These are phyloP conservation scores for Laterallus jamaicensis DNA, from an alignment of 2,113 vertebrate species.

Conservation along the genomic window DNA sequence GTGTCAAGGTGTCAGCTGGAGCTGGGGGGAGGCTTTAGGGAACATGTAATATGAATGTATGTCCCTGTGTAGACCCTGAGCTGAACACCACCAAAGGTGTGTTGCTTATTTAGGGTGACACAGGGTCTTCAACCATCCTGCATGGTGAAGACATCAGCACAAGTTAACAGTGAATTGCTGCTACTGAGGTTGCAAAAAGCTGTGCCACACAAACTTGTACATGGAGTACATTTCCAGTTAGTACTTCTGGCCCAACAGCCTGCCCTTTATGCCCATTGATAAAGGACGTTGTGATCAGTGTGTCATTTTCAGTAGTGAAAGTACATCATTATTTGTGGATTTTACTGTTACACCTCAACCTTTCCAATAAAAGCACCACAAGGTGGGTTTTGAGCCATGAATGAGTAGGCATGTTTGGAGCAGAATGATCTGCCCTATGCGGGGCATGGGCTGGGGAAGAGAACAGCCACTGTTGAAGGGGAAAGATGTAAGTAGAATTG, in stretches of 20 bases:
- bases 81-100: background rate
- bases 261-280: background rate
- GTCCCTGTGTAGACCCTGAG: background rate
- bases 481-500: background rate
- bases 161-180: background rate
- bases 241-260: background rate
- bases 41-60: background rate
- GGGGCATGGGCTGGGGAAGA: background rate
- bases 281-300: background rate
- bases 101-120: background rate
- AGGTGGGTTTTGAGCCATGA: background rate
- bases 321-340: background rate
- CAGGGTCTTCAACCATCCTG: fast-evolving
- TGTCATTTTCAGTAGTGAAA: background rate
- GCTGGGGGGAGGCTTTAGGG: background rate
- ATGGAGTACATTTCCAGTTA: background rate
- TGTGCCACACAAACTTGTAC: background rate
- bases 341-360: background rate
- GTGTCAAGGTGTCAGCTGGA: background rate
- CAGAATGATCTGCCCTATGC: background rate
- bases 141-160: background rate
- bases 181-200: background rate
- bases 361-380: background rate
- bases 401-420: fast-evolving
- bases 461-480: background rate